Base-by-base conservation (phyloP, 2,888 invertebrate genomes). In the Oxyteleia sp. region DNA sequence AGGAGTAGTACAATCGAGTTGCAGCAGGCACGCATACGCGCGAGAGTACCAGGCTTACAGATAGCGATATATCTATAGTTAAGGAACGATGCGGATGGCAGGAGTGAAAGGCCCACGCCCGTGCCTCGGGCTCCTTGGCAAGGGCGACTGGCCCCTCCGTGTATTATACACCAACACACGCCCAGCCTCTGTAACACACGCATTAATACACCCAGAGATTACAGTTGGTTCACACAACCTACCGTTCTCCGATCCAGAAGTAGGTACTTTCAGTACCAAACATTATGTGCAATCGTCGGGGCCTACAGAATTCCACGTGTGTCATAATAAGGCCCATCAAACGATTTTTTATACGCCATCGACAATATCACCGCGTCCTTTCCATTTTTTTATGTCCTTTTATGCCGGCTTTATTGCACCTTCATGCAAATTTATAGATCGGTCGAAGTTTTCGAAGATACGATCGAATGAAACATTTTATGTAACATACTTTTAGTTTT, bases 21-120 rank as follows among this genome's bases (percentile, higher is more conserved):
- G 71, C 71, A 81, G 74, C 72, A 61, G 78, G 61, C 78, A 72
- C 81, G 76, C 75, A 84, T 76, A 79, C 61, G 72, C 72, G 59
- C 71, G 84, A 69, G 64, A 51, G 64, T 47, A 64, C 61, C 15
- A 10, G 35, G 49, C 23, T 55, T 16, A 57, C 55, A 45, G 57
- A 63, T 41, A 71, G 63, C 63, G 63, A 79, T 84, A 80, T 66
- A 80, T 75, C 79, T 79, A 63, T 88, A 88, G 90, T 88, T 87
- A 87, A 91, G 88, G 89, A 92, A 90, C 91, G 92, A 92, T 91
- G 91, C 92, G 92, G 92, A 92, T 92, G 92, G 92, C 92, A 93
- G 92, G 93, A 93, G 93, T 93, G 93, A 93, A 93, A 93, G 93
- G 93, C 92, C 93, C 92, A 93, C 93, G 93, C 93, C 93, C 93